Evolutionary conservation across 2,113 vertebrate species (phyloP).

Genomic region (Rousettus leschenaultii): DNA sequence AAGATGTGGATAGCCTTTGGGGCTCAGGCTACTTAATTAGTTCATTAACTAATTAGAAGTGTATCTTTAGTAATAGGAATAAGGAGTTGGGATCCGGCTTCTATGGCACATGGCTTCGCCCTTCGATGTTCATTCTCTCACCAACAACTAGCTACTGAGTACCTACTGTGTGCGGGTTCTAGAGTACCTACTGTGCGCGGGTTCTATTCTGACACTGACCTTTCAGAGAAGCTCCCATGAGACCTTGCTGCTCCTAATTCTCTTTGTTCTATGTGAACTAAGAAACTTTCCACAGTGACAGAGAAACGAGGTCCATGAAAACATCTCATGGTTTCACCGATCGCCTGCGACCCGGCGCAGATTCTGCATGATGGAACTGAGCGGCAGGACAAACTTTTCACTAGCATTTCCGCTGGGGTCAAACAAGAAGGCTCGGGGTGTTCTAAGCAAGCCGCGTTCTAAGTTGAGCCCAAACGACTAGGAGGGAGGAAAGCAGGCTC

Average conservation of each 20-base stretch:
- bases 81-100: not conserved
- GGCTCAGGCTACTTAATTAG: not conserved
- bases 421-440: not conserved
- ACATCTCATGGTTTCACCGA: not conserved
- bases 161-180: not conserved
- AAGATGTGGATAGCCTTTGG: not conserved
- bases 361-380: rapidly evolving
- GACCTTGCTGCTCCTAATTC: not conserved
- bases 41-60: not conserved
- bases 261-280: not conserved
- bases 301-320: not conserved
- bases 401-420: not conserved
- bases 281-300: not conserved
- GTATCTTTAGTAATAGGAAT: not conserved
- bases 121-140: not conserved
- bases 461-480: not conserved
- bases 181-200: not conserved
- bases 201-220: not conserved
- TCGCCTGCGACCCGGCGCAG: too few species aligned
- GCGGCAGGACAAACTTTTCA: not conserved
- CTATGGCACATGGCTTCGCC: not conserved
- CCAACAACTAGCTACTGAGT: not conserved
- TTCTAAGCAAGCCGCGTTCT: not conserved
- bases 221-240: not conserved
- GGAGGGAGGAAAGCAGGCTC: not conserved